Evolutionary conservation across 1,140 invertebrate species (phyloP).

Genomic region (Araneus ventricosus): DNA sequence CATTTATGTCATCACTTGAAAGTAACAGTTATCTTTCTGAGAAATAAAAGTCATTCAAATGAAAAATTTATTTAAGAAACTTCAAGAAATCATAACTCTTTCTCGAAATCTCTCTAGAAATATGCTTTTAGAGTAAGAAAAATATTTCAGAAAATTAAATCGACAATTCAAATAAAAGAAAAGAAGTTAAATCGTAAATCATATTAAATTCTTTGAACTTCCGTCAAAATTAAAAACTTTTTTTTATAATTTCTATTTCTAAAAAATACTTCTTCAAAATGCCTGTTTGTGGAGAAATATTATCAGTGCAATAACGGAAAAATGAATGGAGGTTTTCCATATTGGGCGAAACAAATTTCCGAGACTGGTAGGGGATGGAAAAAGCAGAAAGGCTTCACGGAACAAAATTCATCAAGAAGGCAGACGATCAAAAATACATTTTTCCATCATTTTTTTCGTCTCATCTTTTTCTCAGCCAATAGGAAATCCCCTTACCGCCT

Average conservation of each 20-base stretch:
- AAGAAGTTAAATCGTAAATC: not conserved
- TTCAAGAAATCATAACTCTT: not conserved
- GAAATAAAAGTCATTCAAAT: not conserved
- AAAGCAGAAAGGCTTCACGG: not conserved
- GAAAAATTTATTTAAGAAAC: not conserved
- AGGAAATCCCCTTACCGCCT: conserved; percentile 34
- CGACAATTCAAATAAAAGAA: not conserved
- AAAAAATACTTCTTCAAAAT: not conserved
- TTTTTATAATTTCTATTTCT: not conserved
- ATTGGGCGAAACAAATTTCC: conserved; percentile 4
- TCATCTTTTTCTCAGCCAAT: conserved; percentile 41
- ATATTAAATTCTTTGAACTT: conserved; percentile 1
- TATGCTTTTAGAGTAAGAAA: not conserved
- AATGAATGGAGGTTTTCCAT: not conserved
- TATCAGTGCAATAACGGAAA: not conserved
- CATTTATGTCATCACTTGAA: not conserved
- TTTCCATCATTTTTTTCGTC: conserved; percentile 30
- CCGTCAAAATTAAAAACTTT: conserved; percentile 12
- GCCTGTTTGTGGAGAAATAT: not conserved
- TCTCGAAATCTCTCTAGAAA: not conserved
- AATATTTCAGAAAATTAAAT: conserved; percentile 27
- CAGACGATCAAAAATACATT: conserved; percentile 53
- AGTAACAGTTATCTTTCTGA: not conserved
- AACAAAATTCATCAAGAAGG: conserved; percentile 52
- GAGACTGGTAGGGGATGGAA: not conserved